Conservation (phyloP, 1,140 invertebrate species). For the Laupala kohalensis region DNA sequence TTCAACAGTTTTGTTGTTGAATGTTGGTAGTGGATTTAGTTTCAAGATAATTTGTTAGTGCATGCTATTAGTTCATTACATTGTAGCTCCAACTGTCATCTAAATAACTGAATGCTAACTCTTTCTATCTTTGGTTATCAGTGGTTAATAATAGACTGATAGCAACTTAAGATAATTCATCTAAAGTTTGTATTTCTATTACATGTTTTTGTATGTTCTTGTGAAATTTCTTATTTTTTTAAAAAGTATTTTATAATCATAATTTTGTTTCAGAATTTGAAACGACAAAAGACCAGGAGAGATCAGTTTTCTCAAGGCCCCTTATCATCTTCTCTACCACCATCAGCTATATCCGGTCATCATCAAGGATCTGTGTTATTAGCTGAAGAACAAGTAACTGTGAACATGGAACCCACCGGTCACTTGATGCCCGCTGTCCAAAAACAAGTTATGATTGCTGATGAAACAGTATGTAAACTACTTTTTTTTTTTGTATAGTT, state of each 20-base stretch:
- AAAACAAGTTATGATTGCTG: constrained; percentile 56
- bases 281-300: constrained; percentile 82
- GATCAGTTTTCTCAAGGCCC: constrained; percentile 85
- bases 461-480: constrained; percentile 54
- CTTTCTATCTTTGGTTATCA: too few species aligned
- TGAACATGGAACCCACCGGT: constrained; percentile 47
- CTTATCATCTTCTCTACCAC: constrained; percentile 53
- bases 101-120: too few species aligned
- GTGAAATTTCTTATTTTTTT: constrained; percentile 15
- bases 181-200: constrained; percentile 1
- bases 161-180: too few species aligned
- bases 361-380: constrained; percentile 43
- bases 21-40: too few species aligned
- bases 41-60: too few species aligned
- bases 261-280: constrained; percentile 63
- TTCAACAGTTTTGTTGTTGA: too few species aligned
- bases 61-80: too few species aligned
- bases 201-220: not conserved
- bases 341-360: constrained; percentile 50
- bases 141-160: too few species aligned
- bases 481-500: too few species aligned
- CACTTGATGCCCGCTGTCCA: constrained; percentile 27
- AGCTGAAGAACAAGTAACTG: constrained; percentile 55
- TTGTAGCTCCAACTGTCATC: too few species aligned
- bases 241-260: not conserved